Evolutionary conservation across 2,797 vertebrate species (phyloP), one percentile per base, ranked within the genome.

Genomic region (Crocidura indochinensis): DNA sequence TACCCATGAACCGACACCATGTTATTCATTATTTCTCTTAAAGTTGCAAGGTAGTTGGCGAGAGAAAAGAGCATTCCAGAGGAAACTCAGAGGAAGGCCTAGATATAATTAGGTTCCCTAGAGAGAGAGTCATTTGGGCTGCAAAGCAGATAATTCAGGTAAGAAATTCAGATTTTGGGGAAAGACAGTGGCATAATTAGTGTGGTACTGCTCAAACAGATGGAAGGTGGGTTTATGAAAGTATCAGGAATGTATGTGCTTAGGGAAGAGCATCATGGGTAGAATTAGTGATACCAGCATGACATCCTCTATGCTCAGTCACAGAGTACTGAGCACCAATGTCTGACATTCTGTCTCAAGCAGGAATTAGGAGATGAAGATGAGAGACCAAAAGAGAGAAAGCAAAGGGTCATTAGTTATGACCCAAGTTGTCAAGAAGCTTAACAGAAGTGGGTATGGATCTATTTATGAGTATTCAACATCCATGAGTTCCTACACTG

Each of bases 1-100:
- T 77, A 68, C 31, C 69, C 80, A 84, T 46, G 89, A 91, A 65
- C 47, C 3, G 31, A 67, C 11, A 71, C 38, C 67, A 77, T 19
- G 81, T 73, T 51, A 44, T 72, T 84, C n/a, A 27, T 78, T 88
- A 71, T 83, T 95, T 91, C 29, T 6, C 64, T 72, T 38, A 24
- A 14, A 67, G 2, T 38, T 67, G 62, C 82, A 64, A 89, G 64
- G 47, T 9, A 78, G 27, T 38, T 90, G 27, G 15, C 26, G 69
- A 78, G 53, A 83, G 26, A 73, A 51, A 53, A 6, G 56, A 74
- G 26, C 17, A 68, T 60, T 92, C 84, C 69, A 31, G 69, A 73
- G 65, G 29, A 49, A 87, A 81, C 47, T 69, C 47, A 69, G 69
- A 94, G 46, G 60, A 56, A 77, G 27, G 10, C 6, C 44, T 12